Percentiles rank a stretch among this genome's conserved stretches.
These are phyloP conservation scores for Pelodiscus sinensis DNA, from an alignment of 2,113 vertebrate genomes.

Conservation along the genomic window DNA sequence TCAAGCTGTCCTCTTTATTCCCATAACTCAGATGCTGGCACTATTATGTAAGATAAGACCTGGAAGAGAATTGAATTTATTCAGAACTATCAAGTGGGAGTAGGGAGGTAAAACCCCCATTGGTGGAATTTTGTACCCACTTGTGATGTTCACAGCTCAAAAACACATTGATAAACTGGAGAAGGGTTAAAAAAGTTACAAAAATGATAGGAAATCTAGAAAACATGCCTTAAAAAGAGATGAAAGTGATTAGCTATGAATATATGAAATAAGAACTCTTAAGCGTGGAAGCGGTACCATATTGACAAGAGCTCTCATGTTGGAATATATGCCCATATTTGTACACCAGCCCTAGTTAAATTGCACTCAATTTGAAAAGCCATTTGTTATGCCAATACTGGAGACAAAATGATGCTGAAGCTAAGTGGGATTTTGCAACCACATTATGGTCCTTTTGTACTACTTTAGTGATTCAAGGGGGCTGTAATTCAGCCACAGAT, in stretches of 20 bases:
- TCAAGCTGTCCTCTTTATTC: neutral
- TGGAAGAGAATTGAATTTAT: neutral
- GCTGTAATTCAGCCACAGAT: neutral
- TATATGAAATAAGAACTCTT: neutral
- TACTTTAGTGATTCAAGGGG: neutral
- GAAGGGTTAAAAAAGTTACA: neutral
- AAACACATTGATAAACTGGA: neutral
- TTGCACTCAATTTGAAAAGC: neutral
- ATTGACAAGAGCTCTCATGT: neutral
- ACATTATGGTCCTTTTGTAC: neutral
- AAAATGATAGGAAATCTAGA: neutral
- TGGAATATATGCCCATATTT: neutral
- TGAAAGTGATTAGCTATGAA: neutral
- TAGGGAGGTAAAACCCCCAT: neutral
- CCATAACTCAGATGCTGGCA: neutral
- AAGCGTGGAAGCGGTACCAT: neutral
- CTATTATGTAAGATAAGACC: neutral
- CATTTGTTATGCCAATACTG: neutral
- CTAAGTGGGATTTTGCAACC: neutral
- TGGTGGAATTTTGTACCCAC: neutral
- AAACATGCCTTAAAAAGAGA: neutral
- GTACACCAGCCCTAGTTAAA: neutral
- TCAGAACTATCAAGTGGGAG: neutral
- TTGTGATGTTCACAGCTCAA: neutral
- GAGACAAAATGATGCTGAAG: neutral